A percentile compares a stretch with the other conserved stretches of the same genome.
phyloP scores from a whole-genome alignment of 2,797 vertebrate genomes.

The Microctenopoma stevenorrisi region DNA sequence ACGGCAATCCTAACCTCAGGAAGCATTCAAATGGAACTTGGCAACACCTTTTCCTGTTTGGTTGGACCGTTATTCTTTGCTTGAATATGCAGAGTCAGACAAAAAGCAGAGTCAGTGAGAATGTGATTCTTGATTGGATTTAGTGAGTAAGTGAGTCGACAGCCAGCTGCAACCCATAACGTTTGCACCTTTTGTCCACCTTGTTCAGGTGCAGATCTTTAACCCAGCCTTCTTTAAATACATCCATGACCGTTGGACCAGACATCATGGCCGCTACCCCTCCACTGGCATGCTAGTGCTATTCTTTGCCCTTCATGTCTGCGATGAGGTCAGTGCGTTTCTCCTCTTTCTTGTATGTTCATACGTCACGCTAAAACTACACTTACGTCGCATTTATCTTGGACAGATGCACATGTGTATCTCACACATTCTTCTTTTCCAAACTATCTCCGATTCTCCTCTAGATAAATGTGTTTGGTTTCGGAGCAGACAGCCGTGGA shows the following conservation, averaged over 20 bases:
- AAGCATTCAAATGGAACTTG: conserved; percentile 17
- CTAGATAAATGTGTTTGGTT: conserved; percentile 98
- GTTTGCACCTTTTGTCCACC: neutral
- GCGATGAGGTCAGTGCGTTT: conserved; percentile 89
- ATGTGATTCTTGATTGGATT: too few species aligned
- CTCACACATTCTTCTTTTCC: neutral
- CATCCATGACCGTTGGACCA: conserved; percentile 97
- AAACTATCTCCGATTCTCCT: neutral
- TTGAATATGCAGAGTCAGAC: conserved; percentile 7
- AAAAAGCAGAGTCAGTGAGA: too few species aligned
- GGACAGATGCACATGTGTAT: neutral
- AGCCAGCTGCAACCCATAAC: too few species aligned
- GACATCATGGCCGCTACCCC: conserved; percentile 95
- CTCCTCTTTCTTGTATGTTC: neutral
- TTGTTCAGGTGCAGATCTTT: conserved; percentile 95
- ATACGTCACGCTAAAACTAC: neutral
- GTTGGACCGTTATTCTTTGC: neutral
- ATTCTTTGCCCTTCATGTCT: conserved; percentile 97
- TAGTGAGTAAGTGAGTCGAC: too few species aligned
- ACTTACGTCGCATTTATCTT: neutral
- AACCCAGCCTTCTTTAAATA: conserved; percentile 99
- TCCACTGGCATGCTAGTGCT: conserved; percentile 98
- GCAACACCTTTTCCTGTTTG: conserved; percentile 18
- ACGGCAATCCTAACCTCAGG: conserved; percentile 16
- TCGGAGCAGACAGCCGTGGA: conserved; percentile 94